Evolutionary conservation across 2,797 vertebrate genomes (phyloP).

Genomic region (Hydrolagus colliei): DNA sequence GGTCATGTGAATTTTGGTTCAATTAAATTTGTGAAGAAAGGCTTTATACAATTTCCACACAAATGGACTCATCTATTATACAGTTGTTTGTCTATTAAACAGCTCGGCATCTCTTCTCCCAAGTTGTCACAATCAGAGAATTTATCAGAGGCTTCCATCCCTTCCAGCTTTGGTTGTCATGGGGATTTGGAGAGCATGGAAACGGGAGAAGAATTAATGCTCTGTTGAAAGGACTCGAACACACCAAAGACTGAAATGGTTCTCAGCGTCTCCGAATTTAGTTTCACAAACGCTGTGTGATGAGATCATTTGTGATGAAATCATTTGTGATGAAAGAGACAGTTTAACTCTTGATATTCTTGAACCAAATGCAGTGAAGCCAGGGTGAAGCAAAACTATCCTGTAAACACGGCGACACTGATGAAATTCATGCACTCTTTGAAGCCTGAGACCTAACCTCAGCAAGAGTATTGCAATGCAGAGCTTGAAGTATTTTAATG

Average conservation of each 20-base stretch:
- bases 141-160: background rate
- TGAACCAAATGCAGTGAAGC: background rate
- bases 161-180: background rate
- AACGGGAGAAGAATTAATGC: background rate
- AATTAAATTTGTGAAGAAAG: no score
- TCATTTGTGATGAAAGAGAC: background rate
- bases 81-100: no score
- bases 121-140: background rate
- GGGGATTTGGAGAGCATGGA: background rate
- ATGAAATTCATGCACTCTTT: background rate
- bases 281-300: background rate
- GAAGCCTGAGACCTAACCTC: background rate
- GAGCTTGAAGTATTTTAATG: background rate
- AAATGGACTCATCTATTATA: no score
- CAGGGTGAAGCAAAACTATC: background rate
- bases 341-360: background rate
- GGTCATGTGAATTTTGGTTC: no score
- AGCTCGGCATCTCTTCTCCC: background rate
- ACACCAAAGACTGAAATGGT: background rate
- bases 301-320: background rate
- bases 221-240: background rate
- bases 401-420: background rate
- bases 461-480: background rate
- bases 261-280: background rate
- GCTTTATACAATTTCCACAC: no score